Percentiles rank a stretch among this genome's conserved stretches.
Evolutionary conservation across 2,797 vertebrate genomes (phyloP).

Genomic region (Arrhamphus sclerolepis): DNA sequence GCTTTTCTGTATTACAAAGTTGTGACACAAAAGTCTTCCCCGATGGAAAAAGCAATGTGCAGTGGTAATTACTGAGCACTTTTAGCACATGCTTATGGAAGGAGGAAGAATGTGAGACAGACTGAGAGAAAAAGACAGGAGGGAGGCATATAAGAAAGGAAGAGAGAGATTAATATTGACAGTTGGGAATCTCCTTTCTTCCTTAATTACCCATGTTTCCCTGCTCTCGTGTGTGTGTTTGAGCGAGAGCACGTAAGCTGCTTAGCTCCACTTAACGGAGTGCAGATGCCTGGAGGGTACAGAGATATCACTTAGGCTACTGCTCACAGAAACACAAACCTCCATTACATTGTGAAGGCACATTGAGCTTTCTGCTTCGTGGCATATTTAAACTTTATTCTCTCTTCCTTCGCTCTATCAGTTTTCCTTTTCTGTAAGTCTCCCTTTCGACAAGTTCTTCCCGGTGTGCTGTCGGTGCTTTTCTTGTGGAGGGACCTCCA

Average conservation of each 20-base stretch:
- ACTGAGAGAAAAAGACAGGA: conserved; percentile 24
- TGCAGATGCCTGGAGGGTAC: conserved; percentile 76
- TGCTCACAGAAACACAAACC: conserved; percentile 34
- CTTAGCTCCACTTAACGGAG: conserved; percentile 78
- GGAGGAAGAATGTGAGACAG: conserved; percentile 28
- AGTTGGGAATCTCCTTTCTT: conserved; percentile 77
- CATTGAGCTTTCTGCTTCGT: conserved; percentile 31
- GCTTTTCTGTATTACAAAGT: background rate
- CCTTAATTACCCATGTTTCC: conserved; percentile 79
- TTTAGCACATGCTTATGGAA: conserved; percentile 25
- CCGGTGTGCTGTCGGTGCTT: conserved; percentile 8
- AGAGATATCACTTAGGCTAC: conserved; percentile 75
- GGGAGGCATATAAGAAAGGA: conserved; percentile 34
- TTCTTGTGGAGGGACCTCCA: conserved; percentile 55
- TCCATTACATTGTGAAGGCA: conserved; percentile 34
- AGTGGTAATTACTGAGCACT: conserved; percentile 46
- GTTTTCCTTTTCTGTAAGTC: conserved; percentile 33
- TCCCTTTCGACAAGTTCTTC: conserved; percentile 16
- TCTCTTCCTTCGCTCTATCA: conserved; percentile 18
- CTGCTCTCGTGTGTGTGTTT: conserved; percentile 65
- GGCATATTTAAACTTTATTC: conserved; percentile 30
- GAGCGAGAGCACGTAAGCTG: conserved; percentile 71
- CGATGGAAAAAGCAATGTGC: conserved; percentile 20
- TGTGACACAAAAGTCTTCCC: conserved; percentile 10
- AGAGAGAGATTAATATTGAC: conserved; percentile 75